Evolutionary conservation across 1,140 invertebrate species (phyloP).

Genomic region (Tetramorium simillimum): DNA sequence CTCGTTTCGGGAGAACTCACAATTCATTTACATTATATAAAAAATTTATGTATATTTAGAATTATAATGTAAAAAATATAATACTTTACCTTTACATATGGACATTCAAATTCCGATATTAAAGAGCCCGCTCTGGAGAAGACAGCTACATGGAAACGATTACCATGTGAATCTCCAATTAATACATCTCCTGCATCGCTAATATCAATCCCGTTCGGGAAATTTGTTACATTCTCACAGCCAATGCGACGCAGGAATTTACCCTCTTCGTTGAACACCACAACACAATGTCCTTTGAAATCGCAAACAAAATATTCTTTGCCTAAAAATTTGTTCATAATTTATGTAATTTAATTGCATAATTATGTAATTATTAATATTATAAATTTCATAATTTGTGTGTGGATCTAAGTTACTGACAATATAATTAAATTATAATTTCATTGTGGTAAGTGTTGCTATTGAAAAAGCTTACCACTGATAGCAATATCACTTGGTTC

Average conservation of each 20-base stretch:
- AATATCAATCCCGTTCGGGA: constrained; percentile 99
- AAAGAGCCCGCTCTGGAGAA: constrained; percentile 95
- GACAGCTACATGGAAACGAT: constrained; percentile 98
- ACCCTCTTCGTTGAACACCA: constrained; percentile 97
- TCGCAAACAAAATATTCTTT: constrained; percentile 99
- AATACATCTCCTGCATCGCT: constrained; percentile 98
- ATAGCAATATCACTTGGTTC: constrained; percentile 99
- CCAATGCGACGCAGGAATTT: constrained; percentile 96
- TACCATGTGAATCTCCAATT: constrained; percentile 98
- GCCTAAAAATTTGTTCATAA: constrained; percentile 86
- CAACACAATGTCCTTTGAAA: constrained; percentile 98
- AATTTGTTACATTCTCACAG: constrained; percentile 97
- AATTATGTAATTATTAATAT: constrained; percentile 20
- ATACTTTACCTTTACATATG: constrained; percentile 94
- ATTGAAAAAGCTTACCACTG: constrained; percentile 87
- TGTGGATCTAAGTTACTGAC: neutral
- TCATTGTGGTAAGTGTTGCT: neutral
- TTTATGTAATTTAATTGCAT: neutral
- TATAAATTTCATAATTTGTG: neutral
- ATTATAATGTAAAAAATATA: neutral
- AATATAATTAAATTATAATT: neutral
- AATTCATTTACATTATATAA: neutral
- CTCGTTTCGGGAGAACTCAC: neutral
- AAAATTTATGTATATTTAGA: neutral
- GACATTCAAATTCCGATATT: constrained; percentile 97